Evolutionary conservation across 2,113 vertebrate genomes (phyloP), one percentile per base, ranked within the genome.

Genomic region (Hyla sarda): DNA sequence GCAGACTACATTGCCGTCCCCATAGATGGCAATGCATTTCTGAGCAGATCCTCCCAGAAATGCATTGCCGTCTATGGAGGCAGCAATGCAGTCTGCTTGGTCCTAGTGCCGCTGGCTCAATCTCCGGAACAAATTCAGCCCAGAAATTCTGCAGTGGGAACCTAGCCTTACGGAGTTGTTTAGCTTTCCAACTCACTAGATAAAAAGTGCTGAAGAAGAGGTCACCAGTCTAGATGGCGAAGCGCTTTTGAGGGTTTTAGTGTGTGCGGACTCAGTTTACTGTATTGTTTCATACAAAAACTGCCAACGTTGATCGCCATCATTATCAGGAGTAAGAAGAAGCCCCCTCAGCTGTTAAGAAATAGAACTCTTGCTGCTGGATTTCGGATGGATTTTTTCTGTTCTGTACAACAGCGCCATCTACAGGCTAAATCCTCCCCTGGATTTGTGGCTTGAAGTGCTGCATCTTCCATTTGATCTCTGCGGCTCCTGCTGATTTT

Each of bases 371-470:
- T 80, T 16, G 11, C 17, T 50, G 41, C 41, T 50, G 6, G 62
- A 69, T 41, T 37, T 34, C 1, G 65, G 17, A 6, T 13, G 13
- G 11, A 19, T 8, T 19, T 56, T 52, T 8, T 41, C 62, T n/a
- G n/a, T 91, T 89, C 85, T 87, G 89, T 89, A 60, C 92, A 94
- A 94, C 90, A 92, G 41, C 87, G 89, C 93, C 94, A 95, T 90
- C 94, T 95, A 91, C 80, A 90, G 91, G 78, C 6, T 52, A 12
- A 30, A 2, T 19, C 1, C 30, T 83, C 47, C 28, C n/a, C n/a
- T n/a, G n/a, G n/a, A n/a, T n/a, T n/a, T n/a, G n/a, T n/a, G n/a
- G n/a, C 9, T 12, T 8, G n/a, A 25, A 47, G 5, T 25, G 23
- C 19, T 30, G 47, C 47, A 32, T 72, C 37, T 21, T 8, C 23